Conservation (phyloP, 2,113 vertebrate genomes). For the Syngnathus scovelli region DNA sequence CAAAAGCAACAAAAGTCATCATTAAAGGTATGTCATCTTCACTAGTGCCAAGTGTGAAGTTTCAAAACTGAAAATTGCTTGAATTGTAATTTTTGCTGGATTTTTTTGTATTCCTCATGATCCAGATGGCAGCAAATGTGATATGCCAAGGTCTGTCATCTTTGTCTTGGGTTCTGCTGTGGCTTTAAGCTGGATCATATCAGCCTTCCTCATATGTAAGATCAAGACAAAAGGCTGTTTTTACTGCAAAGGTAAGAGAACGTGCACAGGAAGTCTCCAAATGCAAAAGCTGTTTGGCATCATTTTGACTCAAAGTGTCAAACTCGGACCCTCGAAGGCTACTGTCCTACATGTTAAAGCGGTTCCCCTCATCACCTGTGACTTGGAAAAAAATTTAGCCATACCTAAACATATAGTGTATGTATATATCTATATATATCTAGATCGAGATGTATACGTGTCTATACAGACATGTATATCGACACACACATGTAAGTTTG, state of each 20-base stretch:
- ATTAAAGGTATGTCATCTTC: conserved; percentile 1
- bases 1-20: conserved; percentile 15
- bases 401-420: too few species aligned
- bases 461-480: too few species aligned
- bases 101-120: neutral
- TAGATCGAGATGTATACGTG: too few species aligned
- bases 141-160: fast-evolving
- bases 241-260: neutral
- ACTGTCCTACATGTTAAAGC: too few species aligned
- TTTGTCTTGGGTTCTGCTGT: conserved; percentile 15
- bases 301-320: too few species aligned
- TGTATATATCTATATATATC: too few species aligned
- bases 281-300: too few species aligned
- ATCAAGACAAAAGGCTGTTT: conserved; percentile 14
- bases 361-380: too few species aligned
- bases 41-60: neutral
- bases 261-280: neutral
- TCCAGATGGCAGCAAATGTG: neutral
- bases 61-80: neutral
- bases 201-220: conserved; percentile 10
- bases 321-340: too few species aligned
- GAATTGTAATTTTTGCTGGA: neutral
- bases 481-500: too few species aligned
- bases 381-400: too few species aligned
- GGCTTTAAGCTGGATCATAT: conserved; percentile 4